These are phyloP conservation scores for Eurytoma adleriae DNA, from an alignment of 2,888 invertebrate species.

Conservation along the genomic window DNA sequence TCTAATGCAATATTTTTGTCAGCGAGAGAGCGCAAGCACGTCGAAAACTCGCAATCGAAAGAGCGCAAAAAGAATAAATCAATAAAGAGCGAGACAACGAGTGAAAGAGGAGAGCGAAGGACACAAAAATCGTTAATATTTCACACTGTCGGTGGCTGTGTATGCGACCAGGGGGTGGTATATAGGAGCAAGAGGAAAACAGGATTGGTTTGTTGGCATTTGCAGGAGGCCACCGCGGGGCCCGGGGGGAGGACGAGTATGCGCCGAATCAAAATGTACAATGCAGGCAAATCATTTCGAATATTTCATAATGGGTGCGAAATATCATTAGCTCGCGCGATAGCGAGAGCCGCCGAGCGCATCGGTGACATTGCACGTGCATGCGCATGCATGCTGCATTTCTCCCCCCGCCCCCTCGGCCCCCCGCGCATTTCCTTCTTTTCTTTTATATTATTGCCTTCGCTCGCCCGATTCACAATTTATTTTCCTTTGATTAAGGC, in stretches of 20 bases:
- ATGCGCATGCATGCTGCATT: constrained; percentile 54
- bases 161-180: neutral
- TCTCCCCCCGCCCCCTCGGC: constrained; percentile 36
- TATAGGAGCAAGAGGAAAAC: constrained; percentile 12
- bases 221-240: constrained; percentile 30
- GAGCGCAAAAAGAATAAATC: constrained; percentile 18
- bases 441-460: no score
- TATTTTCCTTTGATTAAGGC: no score
- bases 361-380: constrained; percentile 27
- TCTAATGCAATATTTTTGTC: constrained; percentile 7
- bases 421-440: neutral
- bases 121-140: constrained; percentile 47
- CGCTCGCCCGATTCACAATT: no score
- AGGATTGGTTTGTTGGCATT: constrained; percentile 58
- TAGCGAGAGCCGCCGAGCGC: constrained; percentile 35
- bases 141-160: constrained; percentile 22
- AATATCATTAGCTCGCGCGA: constrained; percentile 71
- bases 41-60: constrained; percentile 1
- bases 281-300: constrained; percentile 73
- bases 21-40: neutral
- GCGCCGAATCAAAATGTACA: constrained; percentile 74
- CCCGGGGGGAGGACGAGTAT: constrained; percentile 58
- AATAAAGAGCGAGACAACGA: constrained; percentile 21
- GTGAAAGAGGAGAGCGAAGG: neutral
- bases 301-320: constrained; percentile 74